Evolutionary conservation across 2,888 invertebrate genomes (phyloP).

Genomic region (Pachymerium ferrugineum): DNA sequence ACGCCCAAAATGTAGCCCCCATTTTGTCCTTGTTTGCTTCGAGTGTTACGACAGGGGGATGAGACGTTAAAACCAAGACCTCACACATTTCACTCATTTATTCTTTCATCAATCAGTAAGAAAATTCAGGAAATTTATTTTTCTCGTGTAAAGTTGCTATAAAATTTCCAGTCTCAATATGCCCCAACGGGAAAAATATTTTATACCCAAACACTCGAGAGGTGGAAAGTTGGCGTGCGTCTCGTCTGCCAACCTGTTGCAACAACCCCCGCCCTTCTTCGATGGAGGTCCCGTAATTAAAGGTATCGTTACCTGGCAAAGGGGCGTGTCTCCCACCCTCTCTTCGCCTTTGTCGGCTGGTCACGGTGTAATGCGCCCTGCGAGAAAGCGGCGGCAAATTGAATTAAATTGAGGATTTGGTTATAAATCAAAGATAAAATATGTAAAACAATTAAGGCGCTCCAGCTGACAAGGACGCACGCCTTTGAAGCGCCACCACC

Average conservation of each 20-base stretch:
- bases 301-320: constrained; percentile 34
- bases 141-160: no score
- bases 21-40: constrained; percentile 23
- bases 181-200: no score
- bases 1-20: constrained; percentile 15
- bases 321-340: constrained; percentile 31
- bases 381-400: constrained; percentile 31
- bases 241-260: constrained; percentile 14
- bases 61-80: constrained; percentile 6
- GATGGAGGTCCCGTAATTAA: constrained; percentile 33
- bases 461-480: constrained; percentile 28
- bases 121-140: no score
- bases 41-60: constrained; percentile 20
- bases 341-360: constrained; percentile 34
- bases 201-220: no score
- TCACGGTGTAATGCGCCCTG: constrained; percentile 33
- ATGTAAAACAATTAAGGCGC: constrained; percentile 35
- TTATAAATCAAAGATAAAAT: constrained; percentile 35
- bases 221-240: constrained; percentile 23
- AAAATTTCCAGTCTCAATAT: no score
- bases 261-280: constrained; percentile 20
- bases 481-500: constrained; percentile 18
- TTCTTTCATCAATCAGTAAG: background rate
- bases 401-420: constrained; percentile 35
- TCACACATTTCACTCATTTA: background rate